Percentiles rank a stretch among this genome's conserved stretches.
Conservation (phyloP, 53 echinoderm and acorn worm species). For the Apostichopus leukothele region DNA sequence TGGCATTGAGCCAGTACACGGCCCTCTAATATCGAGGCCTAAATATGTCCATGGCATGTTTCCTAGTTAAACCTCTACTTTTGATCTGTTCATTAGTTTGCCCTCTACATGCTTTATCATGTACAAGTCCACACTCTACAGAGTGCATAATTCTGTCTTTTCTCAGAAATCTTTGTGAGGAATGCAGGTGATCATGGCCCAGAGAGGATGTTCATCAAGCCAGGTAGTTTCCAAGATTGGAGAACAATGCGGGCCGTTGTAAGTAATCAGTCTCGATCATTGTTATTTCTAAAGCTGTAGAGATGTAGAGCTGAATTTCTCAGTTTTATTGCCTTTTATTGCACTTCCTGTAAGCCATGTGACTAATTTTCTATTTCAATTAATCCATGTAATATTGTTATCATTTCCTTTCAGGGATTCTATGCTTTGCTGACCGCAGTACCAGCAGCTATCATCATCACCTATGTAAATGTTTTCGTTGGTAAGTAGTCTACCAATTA, state of each 20-base stretch:
- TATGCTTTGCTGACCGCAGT: conserved; percentile 70
- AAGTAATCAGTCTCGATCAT: conserved; percentile 27
- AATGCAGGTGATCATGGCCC: conserved; percentile 25
- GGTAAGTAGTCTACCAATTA: conserved; percentile 61
- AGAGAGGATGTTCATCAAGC: conserved; percentile 63
- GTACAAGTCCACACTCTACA: neutral
- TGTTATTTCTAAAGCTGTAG: too few species aligned
- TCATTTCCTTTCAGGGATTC: conserved; percentile 58
- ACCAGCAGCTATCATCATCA: conserved; percentile 58
- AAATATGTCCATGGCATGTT: neutral
- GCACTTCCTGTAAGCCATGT: too few species aligned
- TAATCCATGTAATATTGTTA: neutral
- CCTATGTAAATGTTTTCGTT: conserved; percentile 74
- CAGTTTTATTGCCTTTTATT: too few species aligned
- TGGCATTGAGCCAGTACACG: too few species aligned
- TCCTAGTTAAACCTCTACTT: neutral
- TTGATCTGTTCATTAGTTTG: neutral
- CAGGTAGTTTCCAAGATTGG: conserved; percentile 62
- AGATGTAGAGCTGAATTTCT: too few species aligned
- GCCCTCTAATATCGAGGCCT: neutral
- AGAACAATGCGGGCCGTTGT: conserved; percentile 66
- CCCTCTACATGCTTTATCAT: neutral
- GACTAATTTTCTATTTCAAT: too few species aligned
- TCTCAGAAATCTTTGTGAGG: conserved; percentile 6
- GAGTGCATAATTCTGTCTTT: neutral